phyloP scores from a whole-genome alignment of 2,888 invertebrate genomes.

The Pilophorus perplexus region DNA sequence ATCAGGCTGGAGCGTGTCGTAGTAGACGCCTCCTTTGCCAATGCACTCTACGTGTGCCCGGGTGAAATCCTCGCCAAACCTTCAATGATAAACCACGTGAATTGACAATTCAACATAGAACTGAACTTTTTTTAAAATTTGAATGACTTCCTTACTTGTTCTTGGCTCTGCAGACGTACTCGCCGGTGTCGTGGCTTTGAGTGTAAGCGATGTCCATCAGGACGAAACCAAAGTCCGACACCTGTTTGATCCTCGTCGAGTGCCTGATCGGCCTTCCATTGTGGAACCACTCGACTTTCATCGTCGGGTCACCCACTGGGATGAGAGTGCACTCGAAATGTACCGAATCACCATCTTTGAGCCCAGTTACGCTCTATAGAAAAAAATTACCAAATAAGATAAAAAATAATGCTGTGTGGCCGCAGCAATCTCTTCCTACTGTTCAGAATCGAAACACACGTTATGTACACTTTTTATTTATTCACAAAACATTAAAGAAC shows the following conservation, averaged over 20 bases:
- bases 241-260: slow-evolving; percentile 86
- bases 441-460: too few species aligned
- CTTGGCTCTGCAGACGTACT: slow-evolving; percentile 87
- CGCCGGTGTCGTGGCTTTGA: slow-evolving; percentile 88
- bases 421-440: too few species aligned
- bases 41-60: slow-evolving; percentile 79
- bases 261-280: slow-evolving; percentile 87
- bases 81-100: slow-evolving; percentile 41
- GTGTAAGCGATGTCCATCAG: slow-evolving; percentile 92
- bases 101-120: too few species aligned
- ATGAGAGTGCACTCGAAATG: slow-evolving; percentile 93
- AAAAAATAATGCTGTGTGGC: background rate
- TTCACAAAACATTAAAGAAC: too few species aligned
- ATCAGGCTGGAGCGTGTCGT: slow-evolving; percentile 87
- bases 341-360: slow-evolving; percentile 89
- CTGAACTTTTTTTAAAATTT: background rate
- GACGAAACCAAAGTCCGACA: slow-evolving; percentile 93
- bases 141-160: slow-evolving; percentile 60
- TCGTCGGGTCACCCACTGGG: slow-evolving; percentile 89
- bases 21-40: slow-evolving; percentile 80
- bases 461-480: too few species aligned
- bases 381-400: slow-evolving; percentile 1
- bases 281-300: slow-evolving; percentile 96
- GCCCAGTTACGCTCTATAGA: slow-evolving; percentile 69
- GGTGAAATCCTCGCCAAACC: slow-evolving; percentile 82